Percentiles rank a stretch among this genome's conserved stretches.
Evolutionary conservation across 2,888 invertebrate species (phyloP).

Genomic region (Cyaniris semiargus): DNA sequence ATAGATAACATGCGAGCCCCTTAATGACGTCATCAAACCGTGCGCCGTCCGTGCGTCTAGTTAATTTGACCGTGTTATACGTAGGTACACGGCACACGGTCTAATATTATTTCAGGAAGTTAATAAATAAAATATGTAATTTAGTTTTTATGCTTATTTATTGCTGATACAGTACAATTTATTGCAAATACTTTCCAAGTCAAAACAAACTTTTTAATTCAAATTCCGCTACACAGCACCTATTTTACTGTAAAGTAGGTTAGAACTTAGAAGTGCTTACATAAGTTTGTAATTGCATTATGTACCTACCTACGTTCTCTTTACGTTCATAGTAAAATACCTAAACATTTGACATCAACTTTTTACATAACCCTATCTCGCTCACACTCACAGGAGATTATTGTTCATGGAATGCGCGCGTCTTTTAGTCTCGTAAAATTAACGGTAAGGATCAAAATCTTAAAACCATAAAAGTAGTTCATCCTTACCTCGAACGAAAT

Average conservation of each 20-base stretch:
- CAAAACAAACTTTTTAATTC: neutral
- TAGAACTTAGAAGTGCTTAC: slow-evolving; percentile 70
- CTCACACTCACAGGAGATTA: slow-evolving; percentile 69
- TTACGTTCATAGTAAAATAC: slow-evolving; percentile 74
- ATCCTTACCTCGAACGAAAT: slow-evolving; percentile 43
- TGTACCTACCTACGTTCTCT: slow-evolving; percentile 73
- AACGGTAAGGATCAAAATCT: slow-evolving; percentile 54
- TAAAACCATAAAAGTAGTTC: slow-evolving; percentile 37
- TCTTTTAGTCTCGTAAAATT: slow-evolving; percentile 74
- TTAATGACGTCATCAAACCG: no score
- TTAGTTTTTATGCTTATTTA: neutral
- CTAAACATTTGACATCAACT: slow-evolving; percentile 79
- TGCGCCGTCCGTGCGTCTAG: no score
- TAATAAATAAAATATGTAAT: neutral
- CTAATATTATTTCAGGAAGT: neutral
- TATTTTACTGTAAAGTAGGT: slow-evolving; percentile 63
- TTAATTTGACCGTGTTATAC: no score
- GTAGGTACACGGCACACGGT: no score
- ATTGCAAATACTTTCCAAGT: slow-evolving; percentile 16
- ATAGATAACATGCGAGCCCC: no score
- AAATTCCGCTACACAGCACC: slow-evolving; percentile 47
- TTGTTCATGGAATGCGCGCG: slow-evolving; percentile 78
- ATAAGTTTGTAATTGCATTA: slow-evolving; percentile 74
- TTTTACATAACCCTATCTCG: slow-evolving; percentile 70
- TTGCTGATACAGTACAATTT: neutral